Base-by-base conservation (phyloP, 1,140 invertebrate species). In the Lasioglossum albipes region DNA sequence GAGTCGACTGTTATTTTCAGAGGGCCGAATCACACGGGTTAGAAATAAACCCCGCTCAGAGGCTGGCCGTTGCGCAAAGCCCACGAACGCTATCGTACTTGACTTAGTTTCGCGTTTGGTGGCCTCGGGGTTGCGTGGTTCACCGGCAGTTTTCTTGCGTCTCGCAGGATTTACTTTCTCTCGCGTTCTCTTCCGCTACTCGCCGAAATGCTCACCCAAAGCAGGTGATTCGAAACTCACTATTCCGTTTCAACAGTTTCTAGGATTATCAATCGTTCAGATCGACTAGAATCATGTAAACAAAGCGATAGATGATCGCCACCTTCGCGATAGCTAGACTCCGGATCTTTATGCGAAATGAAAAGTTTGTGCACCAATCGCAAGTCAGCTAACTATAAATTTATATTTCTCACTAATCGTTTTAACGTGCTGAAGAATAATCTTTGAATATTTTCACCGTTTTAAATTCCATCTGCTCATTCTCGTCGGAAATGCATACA, bases 101-200 rank as follows among this genome's bases (percentile, higher is more conserved):
- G 87, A 91, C 88, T 90, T 87, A 88, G 84, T 91, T 90, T 89
- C 81, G 84, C 87, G 78, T 79, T 87, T 84, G 87, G 87, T 82
- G 82, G 83, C 66, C 87, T 78, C 74, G 62, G 82, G 71, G 84
- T 79, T 59, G 65, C 71, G 72, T 62, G 68, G 71, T 83, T 75
- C 69, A 67, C 72, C 72, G 45, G 54, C 79, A 64, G 79, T 79
- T 67, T 73, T 49, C 61, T 71, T 54, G 64, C 16, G 65, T 27
- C 12, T 62, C 57, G 10, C 52, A 36, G 18, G 22, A 75, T 7
- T 68, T 57, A 54, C 22, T 36, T 78, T 45, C 54, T 27, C 49
- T 72, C 61, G 69, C 20, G 45, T 20, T 59, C 9, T n/a, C 42
- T 42, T 68, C 75, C 31, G n/a, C 76, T 42, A 0, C 22, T 45